These are phyloP conservation scores for Catharus bicknelli DNA, from an alignment of 2,113 vertebrate species.

Conservation along the genomic window DNA sequence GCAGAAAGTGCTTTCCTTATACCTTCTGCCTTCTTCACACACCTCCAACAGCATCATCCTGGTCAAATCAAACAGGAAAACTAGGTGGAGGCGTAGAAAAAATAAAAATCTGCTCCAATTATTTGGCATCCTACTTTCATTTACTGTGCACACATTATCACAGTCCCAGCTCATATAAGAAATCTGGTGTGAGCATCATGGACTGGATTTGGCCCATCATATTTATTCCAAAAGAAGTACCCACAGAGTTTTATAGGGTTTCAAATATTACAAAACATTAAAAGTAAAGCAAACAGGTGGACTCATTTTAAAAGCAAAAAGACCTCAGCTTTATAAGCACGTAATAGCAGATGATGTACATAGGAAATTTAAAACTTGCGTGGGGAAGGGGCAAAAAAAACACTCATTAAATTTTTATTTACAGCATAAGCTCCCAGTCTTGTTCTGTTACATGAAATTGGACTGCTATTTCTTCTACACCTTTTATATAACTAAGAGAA, in stretches of 20 bases:
- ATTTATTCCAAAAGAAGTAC: not conserved
- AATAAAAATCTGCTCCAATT: not conserved
- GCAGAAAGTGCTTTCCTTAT: not conserved
- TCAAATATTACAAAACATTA: not conserved
- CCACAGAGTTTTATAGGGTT: not conserved
- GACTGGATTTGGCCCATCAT: not conserved
- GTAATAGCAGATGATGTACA: rapidly evolving
- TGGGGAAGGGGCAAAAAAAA: not conserved
- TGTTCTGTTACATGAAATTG: not conserved
- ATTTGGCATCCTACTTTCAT: not conserved
- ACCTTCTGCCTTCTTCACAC: not conserved
- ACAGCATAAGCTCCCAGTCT: not conserved
- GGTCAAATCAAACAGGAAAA: not conserved
- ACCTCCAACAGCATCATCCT: not conserved
- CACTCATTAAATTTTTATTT: not conserved
- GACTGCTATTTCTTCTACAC: not conserved
- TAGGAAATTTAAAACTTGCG: not conserved
- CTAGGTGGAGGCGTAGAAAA: not conserved
- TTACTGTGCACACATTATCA: not conserved
- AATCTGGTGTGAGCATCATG: not conserved
- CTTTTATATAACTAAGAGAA: no score
- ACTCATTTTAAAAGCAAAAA: not conserved
- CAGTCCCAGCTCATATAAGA: not conserved
- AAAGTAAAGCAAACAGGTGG: conserved; percentile 27
- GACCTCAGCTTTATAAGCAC: not conserved